Evolutionary conservation across 2,113 vertebrate genomes (phyloP).

Genomic region (Misgurnus anguillicaudatus): DNA sequence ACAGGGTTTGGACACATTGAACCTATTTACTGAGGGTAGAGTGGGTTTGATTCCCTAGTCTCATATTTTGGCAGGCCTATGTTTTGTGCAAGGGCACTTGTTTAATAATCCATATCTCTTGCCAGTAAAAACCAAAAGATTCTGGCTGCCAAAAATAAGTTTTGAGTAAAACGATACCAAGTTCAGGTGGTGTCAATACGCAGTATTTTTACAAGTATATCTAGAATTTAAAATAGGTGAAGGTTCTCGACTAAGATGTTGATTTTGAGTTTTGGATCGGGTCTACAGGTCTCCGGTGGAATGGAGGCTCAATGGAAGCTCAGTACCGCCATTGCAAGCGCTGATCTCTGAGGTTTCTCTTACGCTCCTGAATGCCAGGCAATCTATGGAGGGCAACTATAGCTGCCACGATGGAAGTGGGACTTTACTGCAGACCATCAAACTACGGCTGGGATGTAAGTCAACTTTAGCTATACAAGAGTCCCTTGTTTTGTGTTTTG

Average conservation of each 20-base stretch:
- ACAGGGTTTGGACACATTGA: constrained; percentile 36
- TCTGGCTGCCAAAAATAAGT: constrained; percentile 32
- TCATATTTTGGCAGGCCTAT: constrained; percentile 24
- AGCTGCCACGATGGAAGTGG: constrained; percentile 72
- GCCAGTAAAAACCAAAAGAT: constrained; percentile 35
- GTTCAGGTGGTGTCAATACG: neutral
- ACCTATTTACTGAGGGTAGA: constrained; percentile 27
- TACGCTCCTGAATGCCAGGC: constrained; percentile 62
- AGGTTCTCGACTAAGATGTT: constrained; percentile 25
- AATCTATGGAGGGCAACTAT: constrained; percentile 75
- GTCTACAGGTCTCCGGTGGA: constrained; percentile 63
- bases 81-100: constrained; percentile 21
- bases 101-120: constrained; percentile 25
- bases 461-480: constrained; percentile 39
- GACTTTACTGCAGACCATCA: constrained; percentile 62
- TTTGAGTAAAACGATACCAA: constrained; percentile 4
- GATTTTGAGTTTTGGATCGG: constrained; percentile 40
- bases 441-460: constrained; percentile 75
- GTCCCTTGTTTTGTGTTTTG: constrained; percentile 1
- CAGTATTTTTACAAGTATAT: neutral
- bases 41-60: constrained; percentile 26
- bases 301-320: constrained; percentile 71
- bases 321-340: constrained; percentile 58
- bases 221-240: constrained; percentile 21
- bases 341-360: constrained; percentile 65